A percentile compares a stretch with the other conserved stretches of the same genome.
Evolutionary conservation across 2,797 vertebrate species (phyloP).

Genomic region (Syngnathus rostellatus): DNA sequence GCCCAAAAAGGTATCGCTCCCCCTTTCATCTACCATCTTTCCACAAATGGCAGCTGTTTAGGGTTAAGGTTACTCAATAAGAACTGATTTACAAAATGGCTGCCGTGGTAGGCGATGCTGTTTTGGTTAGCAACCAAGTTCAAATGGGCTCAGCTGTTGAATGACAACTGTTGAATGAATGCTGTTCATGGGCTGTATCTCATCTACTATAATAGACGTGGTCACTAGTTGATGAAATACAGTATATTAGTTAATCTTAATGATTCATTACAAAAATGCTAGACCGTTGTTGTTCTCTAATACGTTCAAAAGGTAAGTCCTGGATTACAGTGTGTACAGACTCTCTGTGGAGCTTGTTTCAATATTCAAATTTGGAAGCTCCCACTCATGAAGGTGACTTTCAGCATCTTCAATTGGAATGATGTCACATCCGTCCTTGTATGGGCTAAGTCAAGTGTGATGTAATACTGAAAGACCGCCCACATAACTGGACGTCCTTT

Average conservation of each 20-base stretch:
- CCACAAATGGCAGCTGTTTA: background rate
- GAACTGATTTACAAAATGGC: too few relatives aligned
- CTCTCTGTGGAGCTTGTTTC: constrained; percentile 22
- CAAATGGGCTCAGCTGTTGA: background rate
- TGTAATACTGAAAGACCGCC: constrained; percentile 10
- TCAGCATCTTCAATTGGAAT: constrained; percentile 32
- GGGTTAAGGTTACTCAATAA: background rate
- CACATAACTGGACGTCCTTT: background rate
- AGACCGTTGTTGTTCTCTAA: constrained; percentile 11
- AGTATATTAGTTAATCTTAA: background rate
- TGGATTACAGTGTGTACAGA: constrained; percentile 38
- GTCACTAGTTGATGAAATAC: background rate
- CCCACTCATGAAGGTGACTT: constrained; percentile 51
- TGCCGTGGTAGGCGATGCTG: background rate
- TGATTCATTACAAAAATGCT: constrained; percentile 4
- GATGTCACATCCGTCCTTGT: constrained; percentile 37
- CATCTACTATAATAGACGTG: background rate
- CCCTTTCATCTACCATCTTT: background rate
- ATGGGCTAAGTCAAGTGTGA: background rate
- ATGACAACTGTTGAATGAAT: background rate
- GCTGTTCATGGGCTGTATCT: background rate
- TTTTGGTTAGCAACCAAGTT: background rate
- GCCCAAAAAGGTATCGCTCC: constrained; percentile 81
- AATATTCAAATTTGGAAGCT: constrained; percentile 43
- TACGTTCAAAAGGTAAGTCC: constrained; percentile 10